Evolutionary conservation across 2,888 invertebrate genomes (phyloP), one percentile per base, ranked within the genome.

Genomic region (Julus scanicus): DNA sequence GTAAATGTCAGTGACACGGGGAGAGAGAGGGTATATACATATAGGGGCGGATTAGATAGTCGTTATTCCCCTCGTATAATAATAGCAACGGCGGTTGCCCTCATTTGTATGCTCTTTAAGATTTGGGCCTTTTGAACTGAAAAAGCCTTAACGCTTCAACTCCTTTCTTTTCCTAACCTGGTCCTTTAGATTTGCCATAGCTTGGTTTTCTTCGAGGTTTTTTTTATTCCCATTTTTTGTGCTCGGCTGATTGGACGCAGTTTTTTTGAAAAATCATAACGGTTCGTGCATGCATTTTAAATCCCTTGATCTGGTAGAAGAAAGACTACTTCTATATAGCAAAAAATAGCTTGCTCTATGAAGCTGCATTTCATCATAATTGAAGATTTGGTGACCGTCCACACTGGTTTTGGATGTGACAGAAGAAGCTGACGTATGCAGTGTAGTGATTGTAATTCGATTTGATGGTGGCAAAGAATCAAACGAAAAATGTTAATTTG

Each of bases 101-200:
- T 71, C 71, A 71, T 71, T 71, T 29, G 71, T 71, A 71, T 71
- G 71, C 71, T 71, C 71, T 29, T 71, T 71, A 71, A 71, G 71
- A 71, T 71, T 71, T 71, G 71, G 71, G 71, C 71, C 71, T 71
- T 71, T 29, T 71, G 71, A 71, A 71, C 71, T 71, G 71, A 71
- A 71, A 71, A 71, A 71, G 71, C 71, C 71, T 71, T 71, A 71
- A 71, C 71, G 71, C 71, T 71, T 71, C 71, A 71, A 71, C 71
- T 71, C 71, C 71, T 71, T 71, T n/a, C 29, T 71, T 71, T 71
- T 71, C 71, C 71, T 71, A 71, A 71, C 71, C 29, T 29, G 71
- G 71, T 71, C 29, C 71, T 71, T 29, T 29, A 71, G 29, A 71
- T 71, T 29, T 29, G 11, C 29, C 71, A 29, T 13, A 9, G 71